phyloP scores from a whole-genome alignment of 2,888 invertebrate species.

The Microplitis manilae region DNA sequence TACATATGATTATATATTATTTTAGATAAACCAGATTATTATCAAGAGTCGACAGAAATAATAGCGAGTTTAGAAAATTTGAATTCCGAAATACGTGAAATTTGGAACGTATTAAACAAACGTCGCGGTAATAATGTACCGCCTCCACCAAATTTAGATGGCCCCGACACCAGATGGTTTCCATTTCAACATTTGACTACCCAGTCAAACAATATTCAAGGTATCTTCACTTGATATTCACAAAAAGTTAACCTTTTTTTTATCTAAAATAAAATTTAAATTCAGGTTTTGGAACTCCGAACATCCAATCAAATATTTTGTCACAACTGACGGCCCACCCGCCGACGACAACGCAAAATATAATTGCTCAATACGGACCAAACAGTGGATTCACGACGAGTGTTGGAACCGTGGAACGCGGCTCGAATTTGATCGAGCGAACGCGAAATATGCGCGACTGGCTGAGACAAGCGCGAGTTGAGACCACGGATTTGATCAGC shows the following conservation, averaged over 20 bases:
- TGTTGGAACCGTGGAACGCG: constrained; percentile 72
- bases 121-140: constrained; percentile 75
- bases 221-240: constrained; percentile 47
- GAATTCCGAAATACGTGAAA: constrained; percentile 81
- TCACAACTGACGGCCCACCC: constrained; percentile 66
- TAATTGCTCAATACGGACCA: constrained; percentile 69
- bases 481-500: constrained; percentile 65
- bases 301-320: constrained; percentile 68
- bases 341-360: constrained; percentile 67
- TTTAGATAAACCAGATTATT: constrained; percentile 71
- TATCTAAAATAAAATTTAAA: constrained; percentile 1
- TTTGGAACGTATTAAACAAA: constrained; percentile 79
- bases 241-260: not conserved
- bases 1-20: not conserved
- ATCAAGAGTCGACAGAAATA: constrained; percentile 80
- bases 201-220: constrained; percentile 62
- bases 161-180: constrained; percentile 75
- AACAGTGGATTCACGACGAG: constrained; percentile 68
- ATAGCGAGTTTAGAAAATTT: constrained; percentile 81
- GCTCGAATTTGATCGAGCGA: constrained; percentile 77
- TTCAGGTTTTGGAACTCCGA: constrained; percentile 65
- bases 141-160: constrained; percentile 74
- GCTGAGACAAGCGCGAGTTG: constrained; percentile 75
- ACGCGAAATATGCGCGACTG: constrained; percentile 79
- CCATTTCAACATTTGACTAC: constrained; percentile 63